phyloP scores from a whole-genome alignment of 2,113 vertebrate genomes.

The Ophiodon elongatus region DNA sequence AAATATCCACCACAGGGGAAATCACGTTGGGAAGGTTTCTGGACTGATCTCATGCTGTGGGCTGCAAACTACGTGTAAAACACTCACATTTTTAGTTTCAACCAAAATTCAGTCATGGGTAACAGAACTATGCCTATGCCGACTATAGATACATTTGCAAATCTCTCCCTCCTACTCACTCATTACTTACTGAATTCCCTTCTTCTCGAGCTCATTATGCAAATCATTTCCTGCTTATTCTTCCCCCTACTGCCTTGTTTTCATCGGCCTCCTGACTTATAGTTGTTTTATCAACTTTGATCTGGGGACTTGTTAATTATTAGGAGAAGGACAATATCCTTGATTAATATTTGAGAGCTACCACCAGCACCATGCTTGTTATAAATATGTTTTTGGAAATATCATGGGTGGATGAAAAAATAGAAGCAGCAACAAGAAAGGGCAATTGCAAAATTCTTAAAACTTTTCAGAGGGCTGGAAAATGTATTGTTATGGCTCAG shows the following conservation, averaged over 20 bases:
- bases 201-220: neutral
- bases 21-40: conserved; percentile 29
- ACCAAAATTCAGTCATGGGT: conserved; percentile 24
- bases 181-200: neutral
- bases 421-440: neutral
- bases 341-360: conserved; percentile 6
- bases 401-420: conserved; percentile 14
- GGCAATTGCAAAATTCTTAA: neutral
- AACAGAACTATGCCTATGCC: neutral
- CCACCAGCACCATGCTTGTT: neutral
- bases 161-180: neutral
- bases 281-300: conserved; percentile 15
- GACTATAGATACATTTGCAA: conserved; percentile 5
- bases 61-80: conserved; percentile 28
- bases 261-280: neutral
- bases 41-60: conserved; percentile 1
- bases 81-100: conserved; percentile 35
- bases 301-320: conserved; percentile 8
- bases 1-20: conserved; percentile 27
- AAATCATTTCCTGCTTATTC: conserved; percentile 2
- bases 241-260: neutral
- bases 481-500: conserved; percentile 35
- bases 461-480: conserved; percentile 33
- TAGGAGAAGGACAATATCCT: conserved; percentile 5
- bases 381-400: neutral